Base-by-base conservation (phyloP, 2,113 vertebrate genomes). In the Physeter macrocephalus region DNA sequence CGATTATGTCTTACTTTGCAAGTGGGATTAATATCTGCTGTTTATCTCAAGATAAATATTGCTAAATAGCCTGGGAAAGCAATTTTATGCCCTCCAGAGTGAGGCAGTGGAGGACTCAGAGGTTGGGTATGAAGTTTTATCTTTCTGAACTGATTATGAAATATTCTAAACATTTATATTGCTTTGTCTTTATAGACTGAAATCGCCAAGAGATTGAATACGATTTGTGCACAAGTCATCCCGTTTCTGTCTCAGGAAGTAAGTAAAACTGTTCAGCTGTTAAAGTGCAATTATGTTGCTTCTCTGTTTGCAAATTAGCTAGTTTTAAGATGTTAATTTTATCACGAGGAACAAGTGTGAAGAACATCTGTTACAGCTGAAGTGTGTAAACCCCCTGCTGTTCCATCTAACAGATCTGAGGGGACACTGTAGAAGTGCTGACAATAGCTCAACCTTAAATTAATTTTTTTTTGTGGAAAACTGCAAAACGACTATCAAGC, bases 231-330 rank as follows among this genome's bases (percentile, higher is more conserved):
- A 98, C 99, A 99, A 99, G 99, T 99, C 99, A 99, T 99, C 98
- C 99, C 99, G 94, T 99, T 99, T 99, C 99, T 99, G 98, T 99
- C 99, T 99, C 99, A 99, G 99, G 99, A 99, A 99, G 99, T 99
- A 99, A 99, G 99, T 99, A 98, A 98, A 99, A 98, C 97, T 98
- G 96, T 98, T 99, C 97, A 98, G 96, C 97, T 98, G 97, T 98
- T 98, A 97, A 98, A 98, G 97, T 99, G 97, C 97, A 98, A 98
- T 99, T 99, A 98, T 97, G 97, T 98, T 98, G 98, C 98, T 98
- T 98, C 98, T 98, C 98, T 99, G 98, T 99, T 99, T 99, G 98
- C 98, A 99, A 98, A 98, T 99, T 98, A 99, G 98, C 98, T 98
- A 97, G 98, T 98, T 99, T 98, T 98, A 98, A 98, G 98, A 98